A percentile compares a stretch with the other conserved stretches of the same genome.
Conservation (phyloP, 2,797 vertebrate species). For the Tapirus indicus region DNA sequence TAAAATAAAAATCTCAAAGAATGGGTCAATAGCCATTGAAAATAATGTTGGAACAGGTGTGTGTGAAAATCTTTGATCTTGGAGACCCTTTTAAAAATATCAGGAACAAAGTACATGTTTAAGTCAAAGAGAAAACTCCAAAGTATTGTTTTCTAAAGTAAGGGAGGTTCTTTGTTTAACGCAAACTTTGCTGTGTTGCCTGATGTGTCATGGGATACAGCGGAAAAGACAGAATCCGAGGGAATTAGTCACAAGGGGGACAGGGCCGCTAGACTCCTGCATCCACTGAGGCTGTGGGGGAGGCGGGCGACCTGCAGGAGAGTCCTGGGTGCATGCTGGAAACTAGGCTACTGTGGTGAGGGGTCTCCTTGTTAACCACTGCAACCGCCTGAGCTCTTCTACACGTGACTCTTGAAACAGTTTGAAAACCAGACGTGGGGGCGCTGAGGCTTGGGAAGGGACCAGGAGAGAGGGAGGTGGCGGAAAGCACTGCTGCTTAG, state of each 20-base stretch:
- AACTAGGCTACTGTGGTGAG: fast-evolving
- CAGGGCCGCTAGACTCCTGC: fast-evolving
- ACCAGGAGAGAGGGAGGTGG: fast-evolving
- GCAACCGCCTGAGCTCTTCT: not conserved
- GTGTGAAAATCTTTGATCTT: conserved; percentile 89
- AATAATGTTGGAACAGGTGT: conserved; percentile 90
- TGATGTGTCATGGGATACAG: not conserved
- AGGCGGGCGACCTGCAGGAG: too few relatives aligned
- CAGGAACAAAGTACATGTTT: conserved; percentile 86
- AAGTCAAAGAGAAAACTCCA: conserved; percentile 86
- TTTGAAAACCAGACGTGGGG: not conserved
- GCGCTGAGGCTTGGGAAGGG: fast-evolving
- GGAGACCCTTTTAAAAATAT: conserved; percentile 88
- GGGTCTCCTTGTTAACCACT: fast-evolving
- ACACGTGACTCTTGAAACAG: too few relatives aligned
- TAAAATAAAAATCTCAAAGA: conserved; percentile 87
- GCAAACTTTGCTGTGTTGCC: not conserved
- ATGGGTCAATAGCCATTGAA: conserved; percentile 87
- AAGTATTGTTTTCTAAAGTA: conserved; percentile 85
- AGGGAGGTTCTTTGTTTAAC: not conserved
- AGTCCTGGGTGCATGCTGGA: fast-evolving
- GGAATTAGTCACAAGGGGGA: not conserved
- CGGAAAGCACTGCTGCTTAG: too few relatives aligned
- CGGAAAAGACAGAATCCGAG: not conserved
- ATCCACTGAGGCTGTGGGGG: not conserved